phyloP scores from a whole-genome alignment of 2,113 vertebrate genomes.

The Octodon degus region DNA sequence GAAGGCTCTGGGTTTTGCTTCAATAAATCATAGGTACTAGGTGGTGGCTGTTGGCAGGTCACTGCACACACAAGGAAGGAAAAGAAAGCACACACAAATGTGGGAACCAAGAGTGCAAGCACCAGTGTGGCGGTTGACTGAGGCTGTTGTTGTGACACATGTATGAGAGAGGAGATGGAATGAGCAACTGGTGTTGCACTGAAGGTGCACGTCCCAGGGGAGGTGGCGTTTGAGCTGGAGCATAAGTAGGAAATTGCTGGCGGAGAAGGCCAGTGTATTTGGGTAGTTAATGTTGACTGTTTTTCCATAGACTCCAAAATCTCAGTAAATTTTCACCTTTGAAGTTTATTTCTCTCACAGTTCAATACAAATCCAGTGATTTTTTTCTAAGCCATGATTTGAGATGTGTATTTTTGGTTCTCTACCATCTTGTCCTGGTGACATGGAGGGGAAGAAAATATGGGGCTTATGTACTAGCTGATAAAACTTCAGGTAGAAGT shows the following conservation, averaged over 20 bases:
- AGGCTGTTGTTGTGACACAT: not conserved
- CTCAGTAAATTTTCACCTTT: not conserved
- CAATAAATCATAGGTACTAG: not conserved
- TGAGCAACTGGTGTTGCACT: not conserved
- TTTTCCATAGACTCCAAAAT: not conserved
- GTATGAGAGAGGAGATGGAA: too few species aligned
- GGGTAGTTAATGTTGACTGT: not conserved
- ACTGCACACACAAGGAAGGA: not conserved
- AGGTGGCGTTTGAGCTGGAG: not conserved
- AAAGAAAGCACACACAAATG: not conserved
- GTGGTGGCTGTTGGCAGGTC: not conserved
- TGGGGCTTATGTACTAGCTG: accelerated
- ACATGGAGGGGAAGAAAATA: not conserved
- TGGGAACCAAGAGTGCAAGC: not conserved
- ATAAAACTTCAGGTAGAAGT: not conserved
- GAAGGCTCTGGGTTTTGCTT: not conserved
- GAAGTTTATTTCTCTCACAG: not conserved
- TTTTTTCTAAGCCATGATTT: not conserved
- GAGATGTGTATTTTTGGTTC: not conserved
- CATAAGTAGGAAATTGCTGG: not conserved
- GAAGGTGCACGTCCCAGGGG: not conserved
- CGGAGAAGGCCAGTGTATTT: not conserved
- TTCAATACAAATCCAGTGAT: not conserved
- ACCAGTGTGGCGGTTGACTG: not conserved
- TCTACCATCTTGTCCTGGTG: not conserved